phyloP scores from a whole-genome alignment of 1,140 invertebrate species.

The Lepeophtheirus salmonis region DNA sequence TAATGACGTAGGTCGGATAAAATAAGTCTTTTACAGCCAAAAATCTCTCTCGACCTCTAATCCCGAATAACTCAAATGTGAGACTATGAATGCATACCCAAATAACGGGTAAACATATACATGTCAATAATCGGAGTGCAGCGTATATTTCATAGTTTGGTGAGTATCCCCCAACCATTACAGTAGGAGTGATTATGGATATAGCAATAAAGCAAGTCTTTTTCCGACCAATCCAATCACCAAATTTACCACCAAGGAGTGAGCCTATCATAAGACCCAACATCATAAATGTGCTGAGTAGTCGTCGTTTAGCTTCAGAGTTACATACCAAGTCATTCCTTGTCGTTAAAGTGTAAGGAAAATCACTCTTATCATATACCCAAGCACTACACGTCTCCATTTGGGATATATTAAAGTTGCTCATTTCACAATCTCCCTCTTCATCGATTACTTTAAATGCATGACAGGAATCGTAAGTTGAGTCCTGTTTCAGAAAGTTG shows the following conservation, averaged over 20 bases:
- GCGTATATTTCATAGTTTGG: conserved; percentile 9
- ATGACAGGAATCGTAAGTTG: background rate
- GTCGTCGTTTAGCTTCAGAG: background rate
- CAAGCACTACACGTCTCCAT: background rate
- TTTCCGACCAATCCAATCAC: conserved; percentile 1
- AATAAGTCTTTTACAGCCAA: background rate
- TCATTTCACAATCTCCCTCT: background rate
- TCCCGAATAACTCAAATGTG: background rate
- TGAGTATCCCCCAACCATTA: background rate
- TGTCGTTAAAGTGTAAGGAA: background rate
- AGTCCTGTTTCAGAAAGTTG: background rate
- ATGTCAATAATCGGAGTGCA: background rate
- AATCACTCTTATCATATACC: background rate
- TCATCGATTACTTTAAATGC: background rate
- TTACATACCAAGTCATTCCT: background rate
- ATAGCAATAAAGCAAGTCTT: background rate
- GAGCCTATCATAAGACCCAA: conserved; percentile 8
- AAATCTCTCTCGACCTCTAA: background rate
- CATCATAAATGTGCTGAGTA: conserved; percentile 12
- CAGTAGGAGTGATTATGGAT: background rate
- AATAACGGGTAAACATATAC: conserved; percentile 4
- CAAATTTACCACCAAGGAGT: background rate
- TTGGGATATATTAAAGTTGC: background rate
- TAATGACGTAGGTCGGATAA: background rate
- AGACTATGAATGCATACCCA: background rate